Conservation (phyloP, 2,113 vertebrate species). For the Nothoprocta perdicaria region DNA sequence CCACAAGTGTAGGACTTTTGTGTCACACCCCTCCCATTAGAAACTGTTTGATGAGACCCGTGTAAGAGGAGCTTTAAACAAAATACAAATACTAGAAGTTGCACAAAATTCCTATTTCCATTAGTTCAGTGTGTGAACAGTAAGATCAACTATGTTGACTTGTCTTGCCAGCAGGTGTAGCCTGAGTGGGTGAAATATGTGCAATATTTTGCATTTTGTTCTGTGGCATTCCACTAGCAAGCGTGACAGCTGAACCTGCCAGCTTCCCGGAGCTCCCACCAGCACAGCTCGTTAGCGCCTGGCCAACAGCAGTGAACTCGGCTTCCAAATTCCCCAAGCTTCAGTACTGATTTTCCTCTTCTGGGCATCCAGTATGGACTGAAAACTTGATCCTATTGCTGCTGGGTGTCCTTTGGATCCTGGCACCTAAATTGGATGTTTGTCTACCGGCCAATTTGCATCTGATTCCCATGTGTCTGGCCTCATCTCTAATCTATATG, state of each 20-base stretch:
- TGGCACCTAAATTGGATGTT: not conserved
- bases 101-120: not conserved
- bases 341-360: not conserved
- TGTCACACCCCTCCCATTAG: not conserved
- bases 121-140: not conserved
- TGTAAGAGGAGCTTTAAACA: not conserved
- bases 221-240: not conserved
- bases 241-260: not conserved
- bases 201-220: not conserved
- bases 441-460: not conserved
- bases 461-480: not conserved
- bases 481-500: not conserved
- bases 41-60: not conserved
- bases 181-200: conserved; percentile 6
- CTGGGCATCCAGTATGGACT: not conserved
- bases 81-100: not conserved
- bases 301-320: not conserved
- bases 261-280: not conserved
- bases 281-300: not conserved
- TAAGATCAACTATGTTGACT: not conserved
- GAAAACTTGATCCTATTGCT: not conserved
- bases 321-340: not conserved
- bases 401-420: not conserved
- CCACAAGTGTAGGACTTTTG: not conserved
- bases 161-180: conserved; percentile 1